Conservation (phyloP, 2,113 vertebrate species). For the Pimephales promelas region DNA sequence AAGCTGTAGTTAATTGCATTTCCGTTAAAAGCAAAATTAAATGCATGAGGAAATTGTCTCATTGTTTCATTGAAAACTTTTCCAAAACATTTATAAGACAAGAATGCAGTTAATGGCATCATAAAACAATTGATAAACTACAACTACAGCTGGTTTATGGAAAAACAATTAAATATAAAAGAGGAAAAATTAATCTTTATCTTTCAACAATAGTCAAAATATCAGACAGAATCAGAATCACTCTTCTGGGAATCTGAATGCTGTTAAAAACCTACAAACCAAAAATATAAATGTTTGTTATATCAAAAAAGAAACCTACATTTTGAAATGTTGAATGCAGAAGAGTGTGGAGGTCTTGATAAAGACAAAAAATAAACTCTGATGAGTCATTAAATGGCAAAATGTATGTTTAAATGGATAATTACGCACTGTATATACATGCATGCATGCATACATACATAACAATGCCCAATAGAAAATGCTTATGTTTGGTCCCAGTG, state of each 20-base stretch:
- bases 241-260: not conserved
- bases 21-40: conserved; percentile 48
- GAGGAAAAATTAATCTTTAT: not conserved
- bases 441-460: too few relatives aligned
- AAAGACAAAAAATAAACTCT: not conserved
- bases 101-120: conserved; percentile 21
- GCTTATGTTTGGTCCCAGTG: not conserved
- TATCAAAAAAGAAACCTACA: not conserved
- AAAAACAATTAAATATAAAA: not conserved
- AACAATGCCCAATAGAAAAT: not conserved
- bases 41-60: conserved; percentile 26
- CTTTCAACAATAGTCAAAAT: not conserved
- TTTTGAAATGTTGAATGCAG: not conserved
- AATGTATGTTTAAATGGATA: not conserved
- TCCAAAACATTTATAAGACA: conserved; percentile 49
- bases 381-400: not conserved
- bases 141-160: not conserved
- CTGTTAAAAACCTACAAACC: not conserved
- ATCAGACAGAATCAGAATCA: not conserved
- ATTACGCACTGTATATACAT: too few relatives aligned
- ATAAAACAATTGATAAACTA: conserved; percentile 33
- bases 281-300: not conserved
- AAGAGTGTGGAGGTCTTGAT: not conserved
- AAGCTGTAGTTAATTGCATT: conserved; percentile 51
- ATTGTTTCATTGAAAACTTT: conserved; percentile 29